Evolutionary conservation across 2,888 invertebrate species (phyloP), one percentile per base, ranked within the genome.

Genomic region (Panorpa germanica): DNA sequence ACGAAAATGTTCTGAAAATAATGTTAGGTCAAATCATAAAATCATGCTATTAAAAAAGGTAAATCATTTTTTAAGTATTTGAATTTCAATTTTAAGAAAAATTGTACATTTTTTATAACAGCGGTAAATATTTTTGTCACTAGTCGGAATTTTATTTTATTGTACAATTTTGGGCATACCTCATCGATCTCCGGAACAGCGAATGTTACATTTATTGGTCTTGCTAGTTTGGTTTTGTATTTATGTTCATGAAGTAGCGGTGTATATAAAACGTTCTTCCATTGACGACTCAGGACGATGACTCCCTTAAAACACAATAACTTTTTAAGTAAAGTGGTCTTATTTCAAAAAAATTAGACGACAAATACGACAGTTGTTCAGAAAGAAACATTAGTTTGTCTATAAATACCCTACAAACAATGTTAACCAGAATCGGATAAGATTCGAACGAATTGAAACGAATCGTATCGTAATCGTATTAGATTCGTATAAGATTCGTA

Each of bases 251-350:
- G 65, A 22, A 93, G 59, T 37, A 88, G 60, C 0, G 95, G 93
- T 40, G 91, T 91, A 50, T 93, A 91, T 12, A 95, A 58, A 3
- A 86, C 80, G 52, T 88, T 91, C 57, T 93, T 93, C 95, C 93
- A 95, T 49, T 95, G 93, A 2, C 93, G 69, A 45, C 88, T 88
- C 31, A 95, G 60, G 15, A 93, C 93, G 47, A 95, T 82, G n/a
- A 95, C 80, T 16, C 93, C 93, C 77, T 82, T 30, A 49, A 43
- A 41, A 29, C 34, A 36, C 34, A 34, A 32, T 39, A 17, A 26
- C 11, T 14, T 14, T 18, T 37, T 25, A 24, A 20, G 13, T 11
- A 12, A 8, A n/a, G 30, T 11, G n/a, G n/a, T n/a, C n/a, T n/a
- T n/a, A n/a, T n/a, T n/a, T n/a, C n/a, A n/a, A n/a, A 18, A 12